These are phyloP conservation scores for Xiphophorus birchmanni DNA, from an alignment of 2,797 vertebrate species.

Conservation along the genomic window DNA sequence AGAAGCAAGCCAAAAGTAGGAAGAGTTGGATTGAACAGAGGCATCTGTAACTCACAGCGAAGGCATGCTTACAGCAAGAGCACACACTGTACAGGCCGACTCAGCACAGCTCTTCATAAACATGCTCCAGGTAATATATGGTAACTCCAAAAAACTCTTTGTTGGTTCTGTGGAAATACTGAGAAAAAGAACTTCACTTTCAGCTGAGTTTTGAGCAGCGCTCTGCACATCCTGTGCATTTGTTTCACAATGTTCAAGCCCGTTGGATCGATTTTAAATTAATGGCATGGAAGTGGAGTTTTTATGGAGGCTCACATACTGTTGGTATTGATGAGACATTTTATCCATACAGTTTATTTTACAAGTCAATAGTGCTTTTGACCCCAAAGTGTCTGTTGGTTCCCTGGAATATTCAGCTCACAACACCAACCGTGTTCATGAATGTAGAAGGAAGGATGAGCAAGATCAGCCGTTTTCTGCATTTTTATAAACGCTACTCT, in stretches of 20 bases:
- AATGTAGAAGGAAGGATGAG: constrained; percentile 28
- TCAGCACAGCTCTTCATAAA: constrained; percentile 32
- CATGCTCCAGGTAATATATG: constrained; percentile 7
- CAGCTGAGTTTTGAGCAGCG: constrained; percentile 19
- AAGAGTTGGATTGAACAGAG: constrained; percentile 6
- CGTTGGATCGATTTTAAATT: constrained; percentile 25
- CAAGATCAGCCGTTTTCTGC: constrained; percentile 2
- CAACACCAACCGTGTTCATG: constrained; percentile 27
- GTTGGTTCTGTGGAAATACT: not conserved
- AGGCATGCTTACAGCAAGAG: constrained; percentile 18
- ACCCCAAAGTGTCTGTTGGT: constrained; percentile 29
- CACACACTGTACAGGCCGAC: constrained; percentile 11
- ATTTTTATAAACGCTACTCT: not conserved
- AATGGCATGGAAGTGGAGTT: constrained; percentile 14
- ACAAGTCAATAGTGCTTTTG: constrained; percentile 51
- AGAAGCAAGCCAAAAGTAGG: constrained; percentile 19
- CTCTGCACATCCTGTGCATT: constrained; percentile 8
- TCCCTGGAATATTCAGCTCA: constrained; percentile 34
- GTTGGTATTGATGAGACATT: constrained; percentile 47
- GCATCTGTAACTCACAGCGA: constrained; percentile 14
- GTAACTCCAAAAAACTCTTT: constrained; percentile 1
- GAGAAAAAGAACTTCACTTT: constrained; percentile 2
- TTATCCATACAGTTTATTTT: constrained; percentile 45
- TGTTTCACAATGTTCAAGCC: constrained; percentile 22
- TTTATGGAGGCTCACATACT: constrained; percentile 25